Percentiles rank a stretch among this genome's conserved stretches.
These are phyloP conservation scores for Hippocampus mohnikei DNA, from an alignment of 2,113 vertebrate genomes.

Conservation along the genomic window DNA sequence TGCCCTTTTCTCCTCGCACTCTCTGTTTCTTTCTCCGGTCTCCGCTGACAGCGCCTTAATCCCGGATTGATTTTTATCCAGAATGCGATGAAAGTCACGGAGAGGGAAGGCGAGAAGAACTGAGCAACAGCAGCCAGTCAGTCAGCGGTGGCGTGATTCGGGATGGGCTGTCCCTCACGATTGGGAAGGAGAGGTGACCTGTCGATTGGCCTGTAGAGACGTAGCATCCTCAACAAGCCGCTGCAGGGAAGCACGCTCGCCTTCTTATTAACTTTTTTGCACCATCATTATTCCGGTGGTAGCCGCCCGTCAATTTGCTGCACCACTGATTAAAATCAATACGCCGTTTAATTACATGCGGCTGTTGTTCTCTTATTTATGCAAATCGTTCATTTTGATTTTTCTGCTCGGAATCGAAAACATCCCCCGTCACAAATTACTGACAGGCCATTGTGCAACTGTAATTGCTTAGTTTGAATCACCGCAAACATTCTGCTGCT, in stretches of 20 bases:
- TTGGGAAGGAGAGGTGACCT: constrained; percentile 1
- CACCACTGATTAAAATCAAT: constrained; percentile 41
- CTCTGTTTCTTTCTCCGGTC: constrained; percentile 29
- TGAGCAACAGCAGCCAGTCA: constrained; percentile 52
- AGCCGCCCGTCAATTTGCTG: constrained; percentile 38
- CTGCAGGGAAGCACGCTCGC: neutral
- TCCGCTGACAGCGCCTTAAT: constrained; percentile 55
- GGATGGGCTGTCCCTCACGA: neutral
- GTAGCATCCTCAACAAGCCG: neutral
- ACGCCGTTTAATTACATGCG: constrained; percentile 18
- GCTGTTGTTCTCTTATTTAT: constrained; percentile 12
- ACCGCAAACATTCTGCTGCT: neutral
- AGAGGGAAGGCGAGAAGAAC: constrained; percentile 31
- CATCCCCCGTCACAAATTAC: neutral
- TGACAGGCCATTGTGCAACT: neutral
- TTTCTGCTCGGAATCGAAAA: constrained; percentile 11
- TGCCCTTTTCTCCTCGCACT: constrained; percentile 11
- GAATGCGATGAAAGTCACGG: constrained; percentile 62
- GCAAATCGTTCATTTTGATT: constrained; percentile 20
- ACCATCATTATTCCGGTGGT: constrained; percentile 16
- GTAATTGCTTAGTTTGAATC: constrained; percentile 1
- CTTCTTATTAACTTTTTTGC: constrained; percentile 26
- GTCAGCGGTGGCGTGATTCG: constrained; percentile 23
- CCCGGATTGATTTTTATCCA: constrained; percentile 55
- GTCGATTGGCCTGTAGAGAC: neutral